Percentiles rank a stretch among this genome's conserved stretches.
phyloP scores from a whole-genome alignment of 2,888 invertebrate species.

The Spicauda simplicius region DNA sequence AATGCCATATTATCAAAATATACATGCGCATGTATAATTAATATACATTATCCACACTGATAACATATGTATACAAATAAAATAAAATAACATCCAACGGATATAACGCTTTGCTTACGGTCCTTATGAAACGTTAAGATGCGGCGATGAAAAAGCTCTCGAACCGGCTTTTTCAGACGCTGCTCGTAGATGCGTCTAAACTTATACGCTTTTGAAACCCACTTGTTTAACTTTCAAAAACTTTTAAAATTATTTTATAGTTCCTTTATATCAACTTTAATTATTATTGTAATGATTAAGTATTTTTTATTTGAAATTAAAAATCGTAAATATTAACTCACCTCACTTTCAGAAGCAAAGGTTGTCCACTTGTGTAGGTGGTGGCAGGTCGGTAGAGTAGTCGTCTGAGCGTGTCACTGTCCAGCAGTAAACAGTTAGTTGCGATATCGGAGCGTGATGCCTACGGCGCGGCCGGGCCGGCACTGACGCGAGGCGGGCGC shows the following conservation, averaged over 20 bases:
- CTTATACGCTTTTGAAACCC: conserved; percentile 18
- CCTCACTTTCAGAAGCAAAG: conserved; percentile 66
- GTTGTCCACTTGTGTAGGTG: conserved; percentile 62
- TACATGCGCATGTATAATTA: not conserved
- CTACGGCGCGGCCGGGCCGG: conserved; percentile 84
- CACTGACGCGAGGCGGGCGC: conserved; percentile 78
- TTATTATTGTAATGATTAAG: not conserved
- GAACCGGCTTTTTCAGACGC: conserved; percentile 68
- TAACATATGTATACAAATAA: conserved; percentile 1
- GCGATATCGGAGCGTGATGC: conserved; percentile 69
- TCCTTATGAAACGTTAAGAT: conserved; percentile 31
- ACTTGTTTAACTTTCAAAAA: conserved; percentile 20
- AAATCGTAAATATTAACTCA: conserved; percentile 50
- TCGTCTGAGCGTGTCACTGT: conserved; percentile 67
- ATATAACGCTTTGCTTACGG: conserved; percentile 21
- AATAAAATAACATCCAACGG: conserved; percentile 20
- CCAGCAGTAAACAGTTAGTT: conserved; percentile 61
- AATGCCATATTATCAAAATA: not conserved
- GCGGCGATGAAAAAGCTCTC: conserved; percentile 67
- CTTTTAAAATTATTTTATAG: conserved; percentile 12
- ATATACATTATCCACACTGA: conserved; percentile 8
- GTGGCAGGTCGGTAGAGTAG: conserved; percentile 54
- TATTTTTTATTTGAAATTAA: not conserved
- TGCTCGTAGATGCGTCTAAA: conserved; percentile 47
- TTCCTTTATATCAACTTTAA: not conserved